These are phyloP conservation scores for Ciconia maguari DNA, from an alignment of 2,113 vertebrate species.

Conservation along the genomic window DNA sequence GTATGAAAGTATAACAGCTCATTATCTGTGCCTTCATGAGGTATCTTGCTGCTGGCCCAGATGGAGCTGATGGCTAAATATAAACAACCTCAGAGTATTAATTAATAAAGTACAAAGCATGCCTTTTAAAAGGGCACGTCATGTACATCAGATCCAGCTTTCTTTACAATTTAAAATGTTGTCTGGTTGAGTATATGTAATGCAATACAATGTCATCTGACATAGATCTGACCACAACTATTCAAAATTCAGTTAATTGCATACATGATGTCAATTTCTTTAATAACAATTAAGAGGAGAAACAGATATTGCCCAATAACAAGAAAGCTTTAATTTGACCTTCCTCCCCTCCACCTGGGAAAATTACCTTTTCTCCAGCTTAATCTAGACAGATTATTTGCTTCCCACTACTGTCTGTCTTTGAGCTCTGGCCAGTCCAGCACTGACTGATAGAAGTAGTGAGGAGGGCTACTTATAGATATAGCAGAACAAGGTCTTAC, in stretches of 20 bases:
- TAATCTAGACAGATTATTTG: background rate
- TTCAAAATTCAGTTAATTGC: slow-evolving; percentile 16
- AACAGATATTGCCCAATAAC: background rate
- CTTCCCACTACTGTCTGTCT: background rate
- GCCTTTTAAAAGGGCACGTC: slow-evolving; percentile 6
- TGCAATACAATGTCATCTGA: background rate
- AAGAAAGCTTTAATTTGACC: background rate
- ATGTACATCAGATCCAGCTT: background rate
- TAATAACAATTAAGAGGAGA: background rate
- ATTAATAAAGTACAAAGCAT: slow-evolving; percentile 53
- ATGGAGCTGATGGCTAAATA: slow-evolving; percentile 55
- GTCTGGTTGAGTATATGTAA: background rate
- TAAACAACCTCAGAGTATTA: slow-evolving; percentile 56
- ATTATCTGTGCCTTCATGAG: slow-evolving; percentile 39
- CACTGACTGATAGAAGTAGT: background rate
- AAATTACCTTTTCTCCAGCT: background rate
- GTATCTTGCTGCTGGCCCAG: slow-evolving; percentile 42
- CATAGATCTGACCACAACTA: background rate
- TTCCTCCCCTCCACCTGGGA: background rate
- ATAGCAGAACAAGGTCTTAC: background rate
- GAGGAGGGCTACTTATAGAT: background rate
- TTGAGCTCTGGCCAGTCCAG: background rate
- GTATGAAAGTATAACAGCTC: slow-evolving; percentile 33
- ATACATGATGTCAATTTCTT: background rate
- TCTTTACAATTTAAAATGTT: background rate